Evolutionary conservation across 2,888 invertebrate species (phyloP).

Genomic region (Athripsodes cinereus): DNA sequence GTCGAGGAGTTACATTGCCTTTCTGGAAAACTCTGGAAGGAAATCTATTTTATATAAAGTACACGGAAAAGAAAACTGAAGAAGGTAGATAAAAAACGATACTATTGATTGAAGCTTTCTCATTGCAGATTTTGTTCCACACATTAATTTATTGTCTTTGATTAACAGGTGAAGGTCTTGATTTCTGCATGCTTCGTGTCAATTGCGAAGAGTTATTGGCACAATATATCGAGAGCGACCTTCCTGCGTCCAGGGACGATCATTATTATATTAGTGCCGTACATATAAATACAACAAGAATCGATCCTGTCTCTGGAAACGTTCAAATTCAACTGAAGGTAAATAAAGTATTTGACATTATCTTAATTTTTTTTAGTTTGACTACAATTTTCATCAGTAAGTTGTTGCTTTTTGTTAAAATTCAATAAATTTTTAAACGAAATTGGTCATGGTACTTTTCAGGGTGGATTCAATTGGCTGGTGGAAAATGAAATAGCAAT

Average conservation of each 20-base stretch:
- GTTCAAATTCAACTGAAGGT: conserved; percentile 13
- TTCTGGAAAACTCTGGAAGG: neutral
- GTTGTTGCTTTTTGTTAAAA: too few species aligned
- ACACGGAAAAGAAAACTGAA: neutral
- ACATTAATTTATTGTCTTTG: neutral
- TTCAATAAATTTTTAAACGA: too few species aligned
- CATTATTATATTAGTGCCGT: conserved; percentile 12
- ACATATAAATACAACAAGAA: conserved; percentile 5
- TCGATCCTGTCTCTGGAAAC: conserved; percentile 8
- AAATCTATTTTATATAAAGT: neutral
- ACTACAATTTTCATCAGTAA: too few species aligned
- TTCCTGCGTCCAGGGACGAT: conserved; percentile 15
- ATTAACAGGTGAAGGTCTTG: conserved; percentile 4
- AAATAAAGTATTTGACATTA: neutral
- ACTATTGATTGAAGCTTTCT: neutral
- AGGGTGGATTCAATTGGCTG: conserved; percentile 15
- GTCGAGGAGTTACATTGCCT: neutral
- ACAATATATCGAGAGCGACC: conserved; percentile 13
- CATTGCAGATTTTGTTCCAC: neutral
- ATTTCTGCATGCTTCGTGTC: conserved; percentile 10
- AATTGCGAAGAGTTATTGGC: conserved; percentile 7
- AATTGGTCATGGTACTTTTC: neutral
- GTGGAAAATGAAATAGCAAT: conserved; percentile 6
- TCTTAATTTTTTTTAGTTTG: too few species aligned
- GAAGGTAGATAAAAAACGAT: neutral